Conservation (phyloP, 2,113 vertebrate genomes). For the Coreoperca whiteheadi region DNA sequence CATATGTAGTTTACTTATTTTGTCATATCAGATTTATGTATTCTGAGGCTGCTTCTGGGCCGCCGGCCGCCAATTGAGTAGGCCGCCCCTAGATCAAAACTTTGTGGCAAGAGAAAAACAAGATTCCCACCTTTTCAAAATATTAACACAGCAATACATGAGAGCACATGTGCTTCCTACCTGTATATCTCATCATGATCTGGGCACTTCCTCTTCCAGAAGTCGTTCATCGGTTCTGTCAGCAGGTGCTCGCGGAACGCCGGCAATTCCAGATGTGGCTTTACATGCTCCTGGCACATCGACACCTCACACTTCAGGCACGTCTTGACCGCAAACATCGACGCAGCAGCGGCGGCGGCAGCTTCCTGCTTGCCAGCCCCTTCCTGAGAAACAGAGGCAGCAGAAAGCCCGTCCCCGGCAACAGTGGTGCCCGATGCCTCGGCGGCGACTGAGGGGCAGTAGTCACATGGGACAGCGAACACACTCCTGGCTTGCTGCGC, state of each 20-base stretch:
- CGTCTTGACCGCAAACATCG: slow-evolving; percentile 76
- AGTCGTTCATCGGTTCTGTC: slow-evolving; percentile 76
- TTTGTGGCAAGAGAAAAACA: background rate
- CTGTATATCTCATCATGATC: slow-evolving; percentile 82
- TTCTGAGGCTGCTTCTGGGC: no score
- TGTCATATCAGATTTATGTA: no score
- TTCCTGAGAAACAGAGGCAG: slow-evolving; percentile 24
- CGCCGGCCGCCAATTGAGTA: no score
- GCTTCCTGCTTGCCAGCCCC: background rate
- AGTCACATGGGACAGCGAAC: slow-evolving; percentile 75
- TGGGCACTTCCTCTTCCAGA: slow-evolving; percentile 80
- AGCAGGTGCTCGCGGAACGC: slow-evolving; percentile 83
- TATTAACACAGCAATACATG: background rate
- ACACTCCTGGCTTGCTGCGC: background rate
- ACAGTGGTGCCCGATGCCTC: background rate
- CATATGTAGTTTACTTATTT: no score
- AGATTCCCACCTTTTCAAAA: background rate
- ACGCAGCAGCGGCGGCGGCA: fast-evolving
- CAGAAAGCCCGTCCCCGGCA: background rate
- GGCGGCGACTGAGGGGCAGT: slow-evolving; percentile 58
- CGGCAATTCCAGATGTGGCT: slow-evolving; percentile 81
- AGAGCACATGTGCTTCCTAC: slow-evolving; percentile 29
- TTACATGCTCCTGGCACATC: slow-evolving; percentile 83
- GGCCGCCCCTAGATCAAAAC: background rate
- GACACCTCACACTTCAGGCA: slow-evolving; percentile 87